Base-by-base conservation (phyloP, 2,888 invertebrate species). In the Eristalis intricaria region DNA sequence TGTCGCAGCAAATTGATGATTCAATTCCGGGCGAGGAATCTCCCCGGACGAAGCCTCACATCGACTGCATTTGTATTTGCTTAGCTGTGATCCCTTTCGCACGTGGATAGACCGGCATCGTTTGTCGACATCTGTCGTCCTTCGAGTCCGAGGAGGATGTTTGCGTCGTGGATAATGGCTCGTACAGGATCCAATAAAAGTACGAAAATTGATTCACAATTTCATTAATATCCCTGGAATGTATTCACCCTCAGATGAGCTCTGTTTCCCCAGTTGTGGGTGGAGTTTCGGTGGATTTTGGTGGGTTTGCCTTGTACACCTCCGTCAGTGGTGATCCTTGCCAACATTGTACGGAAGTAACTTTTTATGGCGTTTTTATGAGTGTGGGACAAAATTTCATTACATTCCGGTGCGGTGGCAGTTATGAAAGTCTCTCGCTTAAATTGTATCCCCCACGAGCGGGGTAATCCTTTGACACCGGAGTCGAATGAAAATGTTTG, bases 1-100 rank as follows among this genome's bases (percentile, higher is more conserved):
- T 74, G 86, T 73, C 58, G 74, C 29, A 66, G 70, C 63, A 78
- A 86, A 86, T 86, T 83, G 86, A 86, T 86, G 78, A 86, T 86
- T 78, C 86, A 83, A 86, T 86, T 86, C 63, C 69, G 38, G 56
- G 58, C 43, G 70, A 78, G 74, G 78, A 69, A 78, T 77, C 74
- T 71, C 50, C 56, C 29, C 61, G 77, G 74, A 82, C 65, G 61
- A 71, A 82, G 19, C 60, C 50, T 75, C 73, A 73, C 85, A 81
- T 76, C 73, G 70, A 85, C 66, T 78, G 69, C 82, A 68, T 75
- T 69, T 64, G 70, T 82, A 86, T 86, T 86, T 86, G 74, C 83
- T 73, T 71, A 78, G 65, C 70, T 77, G 60, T 86, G 82, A 86
- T 86, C 74, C 78, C 65, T 82, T 77, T 76, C 40, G 15, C 50